Conservation (phyloP, 1,140 invertebrate species). For the Aphaenogaster rudis region DNA sequence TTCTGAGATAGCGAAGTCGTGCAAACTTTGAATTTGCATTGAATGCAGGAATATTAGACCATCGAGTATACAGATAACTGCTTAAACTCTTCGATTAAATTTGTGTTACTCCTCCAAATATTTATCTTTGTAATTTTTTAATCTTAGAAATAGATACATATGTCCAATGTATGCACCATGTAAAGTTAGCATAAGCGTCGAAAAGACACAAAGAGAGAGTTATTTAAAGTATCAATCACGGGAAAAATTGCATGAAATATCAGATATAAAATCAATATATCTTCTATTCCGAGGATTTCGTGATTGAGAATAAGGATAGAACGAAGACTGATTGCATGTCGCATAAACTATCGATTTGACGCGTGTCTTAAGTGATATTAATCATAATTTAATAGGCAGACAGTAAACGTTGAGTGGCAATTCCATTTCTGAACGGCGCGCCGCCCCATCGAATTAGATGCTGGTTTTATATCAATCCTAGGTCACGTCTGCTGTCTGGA, state of each 20-base stretch:
- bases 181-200: neutral
- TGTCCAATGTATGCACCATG: neutral
- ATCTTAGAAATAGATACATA: neutral
- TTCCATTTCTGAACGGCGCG: slow-evolving; percentile 3
- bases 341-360: neutral
- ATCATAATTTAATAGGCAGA: neutral
- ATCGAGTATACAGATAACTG: neutral
- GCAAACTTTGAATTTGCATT: slow-evolving; percentile 1
- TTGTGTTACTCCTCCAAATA: neutral
- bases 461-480: neutral
- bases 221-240: neutral
- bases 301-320: slow-evolving; percentile 7
- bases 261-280: slow-evolving; percentile 5
- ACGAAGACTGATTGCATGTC: neutral
- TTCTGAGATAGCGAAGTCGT: neutral
- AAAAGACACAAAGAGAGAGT: neutral
- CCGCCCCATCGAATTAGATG: neutral
- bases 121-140: neutral
- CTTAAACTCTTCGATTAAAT: neutral
- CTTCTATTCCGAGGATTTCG: neutral
- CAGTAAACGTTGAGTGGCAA: neutral
- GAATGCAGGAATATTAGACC: neutral
- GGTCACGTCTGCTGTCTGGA: neutral
- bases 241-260: slow-evolving; percentile 2
- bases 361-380: neutral